Conservation (phyloP, 2,888 invertebrate genomes). For the Anticlea derivata region DNA sequence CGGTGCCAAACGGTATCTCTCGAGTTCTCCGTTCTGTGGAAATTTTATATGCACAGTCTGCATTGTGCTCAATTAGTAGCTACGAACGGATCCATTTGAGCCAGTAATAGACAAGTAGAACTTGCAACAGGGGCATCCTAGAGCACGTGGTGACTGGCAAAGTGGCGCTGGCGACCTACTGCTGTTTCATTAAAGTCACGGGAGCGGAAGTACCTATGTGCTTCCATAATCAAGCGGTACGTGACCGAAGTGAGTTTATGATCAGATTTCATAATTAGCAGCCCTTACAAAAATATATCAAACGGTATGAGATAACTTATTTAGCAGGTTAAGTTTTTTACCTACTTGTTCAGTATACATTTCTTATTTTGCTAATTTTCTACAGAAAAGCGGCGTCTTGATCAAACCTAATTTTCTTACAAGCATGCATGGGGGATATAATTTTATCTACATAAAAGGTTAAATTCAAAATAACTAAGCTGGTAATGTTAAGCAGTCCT, state of each 20-base stretch:
- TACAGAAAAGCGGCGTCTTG: no score
- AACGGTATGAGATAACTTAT: no score
- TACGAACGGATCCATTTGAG: slow-evolving; percentile 31
- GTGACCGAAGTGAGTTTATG: slow-evolving; percentile 25
- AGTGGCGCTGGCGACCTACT: slow-evolving; percentile 19
- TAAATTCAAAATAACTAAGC: no score
- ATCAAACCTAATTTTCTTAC: no score
- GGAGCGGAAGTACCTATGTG: slow-evolving; percentile 28
- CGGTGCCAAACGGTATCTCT: neutral
- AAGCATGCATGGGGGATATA: no score
- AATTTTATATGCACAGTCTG: slow-evolving; percentile 26
- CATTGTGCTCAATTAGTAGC: slow-evolving; percentile 19
- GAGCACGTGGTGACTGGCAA: slow-evolving; percentile 33
- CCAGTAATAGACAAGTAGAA: slow-evolving; percentile 40
- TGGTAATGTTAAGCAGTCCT: no score
- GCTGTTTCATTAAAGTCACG: slow-evolving; percentile 24
- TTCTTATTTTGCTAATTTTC: no score
- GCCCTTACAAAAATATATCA: slow-evolving; percentile 1
- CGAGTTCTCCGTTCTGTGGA: neutral
- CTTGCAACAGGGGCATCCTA: slow-evolving; percentile 39
- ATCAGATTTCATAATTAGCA: slow-evolving; percentile 19
- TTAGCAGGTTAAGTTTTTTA: no score
- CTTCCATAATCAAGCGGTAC: slow-evolving; percentile 21
- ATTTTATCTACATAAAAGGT: no score
- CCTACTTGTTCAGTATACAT: no score